These are phyloP conservation scores for Lysiphlebus fabarum DNA, from an alignment of 1,140 invertebrate genomes.

Conservation along the genomic window DNA sequence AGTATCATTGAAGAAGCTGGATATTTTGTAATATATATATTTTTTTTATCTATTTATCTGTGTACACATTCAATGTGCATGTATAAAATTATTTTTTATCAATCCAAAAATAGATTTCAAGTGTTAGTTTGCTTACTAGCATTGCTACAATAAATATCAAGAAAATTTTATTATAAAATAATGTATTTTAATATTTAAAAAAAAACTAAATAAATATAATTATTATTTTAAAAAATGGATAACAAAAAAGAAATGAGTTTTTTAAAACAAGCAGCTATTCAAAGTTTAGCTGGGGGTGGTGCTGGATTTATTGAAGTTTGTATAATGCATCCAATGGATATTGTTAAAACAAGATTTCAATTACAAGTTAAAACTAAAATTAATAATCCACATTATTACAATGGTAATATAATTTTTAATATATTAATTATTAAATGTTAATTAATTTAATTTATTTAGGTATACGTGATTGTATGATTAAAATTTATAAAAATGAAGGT, in stretches of 20 bases:
- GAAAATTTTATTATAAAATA: too few relatives aligned
- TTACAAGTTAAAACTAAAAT: slow-evolving; percentile 61
- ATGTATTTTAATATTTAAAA: not conserved
- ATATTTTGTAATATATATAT: too few relatives aligned
- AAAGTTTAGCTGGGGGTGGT: slow-evolving; percentile 83
- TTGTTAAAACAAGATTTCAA: slow-evolving; percentile 87
- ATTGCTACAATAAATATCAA: too few relatives aligned
- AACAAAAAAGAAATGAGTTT: slow-evolving; percentile 32
- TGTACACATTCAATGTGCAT: too few relatives aligned
- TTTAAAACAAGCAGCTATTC: slow-evolving; percentile 72
- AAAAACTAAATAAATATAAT: slow-evolving; percentile 6
- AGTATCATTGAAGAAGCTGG: too few relatives aligned
- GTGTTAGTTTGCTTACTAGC: too few relatives aligned
- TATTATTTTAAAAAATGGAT: too few relatives aligned
- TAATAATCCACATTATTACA: slow-evolving; percentile 59
- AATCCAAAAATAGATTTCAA: too few relatives aligned
- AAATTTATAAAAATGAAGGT: slow-evolving; percentile 85
- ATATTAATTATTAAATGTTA: slow-evolving; percentile 4
- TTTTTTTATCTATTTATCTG: too few relatives aligned
- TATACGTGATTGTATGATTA: slow-evolving; percentile 80
- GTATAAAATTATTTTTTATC: too few relatives aligned
- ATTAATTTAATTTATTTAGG: slow-evolving; percentile 50
- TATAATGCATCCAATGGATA: slow-evolving; percentile 92
- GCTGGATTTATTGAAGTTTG: slow-evolving; percentile 92
- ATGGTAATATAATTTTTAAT: slow-evolving; percentile 35